Evolutionary conservation across 1,140 invertebrate species (phyloP).

Genomic region (Lasioglossum baleicum): DNA sequence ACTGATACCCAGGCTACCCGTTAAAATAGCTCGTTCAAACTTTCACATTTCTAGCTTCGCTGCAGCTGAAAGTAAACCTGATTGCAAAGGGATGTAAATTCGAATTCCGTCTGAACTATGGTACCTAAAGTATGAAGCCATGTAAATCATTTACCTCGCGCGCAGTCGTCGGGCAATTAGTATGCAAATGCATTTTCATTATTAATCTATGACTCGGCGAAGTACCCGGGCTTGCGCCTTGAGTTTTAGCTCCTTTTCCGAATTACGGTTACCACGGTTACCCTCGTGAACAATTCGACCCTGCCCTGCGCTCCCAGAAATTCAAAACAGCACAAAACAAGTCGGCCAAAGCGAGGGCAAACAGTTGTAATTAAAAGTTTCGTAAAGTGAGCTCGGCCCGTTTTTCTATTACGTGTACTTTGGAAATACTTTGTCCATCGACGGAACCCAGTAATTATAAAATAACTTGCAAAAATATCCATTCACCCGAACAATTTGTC

Average conservation of each 20-base stretch:
- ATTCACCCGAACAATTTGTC: too few species aligned
- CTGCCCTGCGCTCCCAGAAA: background rate
- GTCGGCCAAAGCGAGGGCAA: background rate
- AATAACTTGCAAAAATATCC: too few species aligned
- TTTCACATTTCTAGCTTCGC: background rate
- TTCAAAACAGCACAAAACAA: background rate
- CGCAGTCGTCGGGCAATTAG: slow-evolving; percentile 31
- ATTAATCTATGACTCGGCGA: slow-evolving; percentile 33
- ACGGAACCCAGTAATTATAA: too few species aligned
- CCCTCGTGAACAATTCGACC: background rate
- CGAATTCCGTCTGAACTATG: slow-evolving; percentile 27
- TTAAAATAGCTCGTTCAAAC: background rate
- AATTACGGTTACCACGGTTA: background rate
- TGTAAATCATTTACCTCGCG: slow-evolving; percentile 48
- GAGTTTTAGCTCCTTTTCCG: slow-evolving; percentile 26
- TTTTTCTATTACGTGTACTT: background rate
- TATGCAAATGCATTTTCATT: slow-evolving; percentile 53
- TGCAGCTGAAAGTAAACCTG: background rate
- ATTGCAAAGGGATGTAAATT: slow-evolving; percentile 30
- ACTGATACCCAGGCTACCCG: background rate
- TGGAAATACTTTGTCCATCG: background rate
- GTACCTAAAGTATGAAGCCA: slow-evolving; percentile 15
- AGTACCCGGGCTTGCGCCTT: slow-evolving; percentile 17
- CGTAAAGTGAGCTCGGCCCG: background rate
- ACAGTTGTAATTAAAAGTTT: background rate